A percentile compares a stretch with the other conserved stretches of the same genome.
phyloP scores from a whole-genome alignment of 1,140 invertebrate species.

The Eubasilissa regina region DNA sequence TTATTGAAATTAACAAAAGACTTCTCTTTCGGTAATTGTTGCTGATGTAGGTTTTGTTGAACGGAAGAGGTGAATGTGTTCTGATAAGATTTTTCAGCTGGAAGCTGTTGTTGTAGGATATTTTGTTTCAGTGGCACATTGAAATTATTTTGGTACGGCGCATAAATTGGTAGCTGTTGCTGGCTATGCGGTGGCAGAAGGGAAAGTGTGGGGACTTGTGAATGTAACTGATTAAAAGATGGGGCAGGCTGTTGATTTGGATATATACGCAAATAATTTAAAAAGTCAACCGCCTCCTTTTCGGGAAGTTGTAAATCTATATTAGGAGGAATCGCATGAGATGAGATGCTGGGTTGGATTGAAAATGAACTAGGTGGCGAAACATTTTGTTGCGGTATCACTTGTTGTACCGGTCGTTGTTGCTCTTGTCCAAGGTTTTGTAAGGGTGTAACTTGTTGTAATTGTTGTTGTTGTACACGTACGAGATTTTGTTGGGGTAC shows the following conservation, averaged over 20 bases:
- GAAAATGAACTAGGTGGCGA: conserved; percentile 61
- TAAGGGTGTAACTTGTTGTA: conserved; percentile 56
- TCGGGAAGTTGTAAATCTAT: conserved; percentile 67
- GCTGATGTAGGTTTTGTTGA: conserved; percentile 59
- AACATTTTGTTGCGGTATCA: conserved; percentile 59
- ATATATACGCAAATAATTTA: conserved; percentile 64
- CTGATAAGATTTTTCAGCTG: conserved; percentile 57
- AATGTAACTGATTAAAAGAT: conserved; percentile 14
- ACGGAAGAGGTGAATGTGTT: conserved; percentile 36
- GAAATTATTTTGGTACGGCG: conserved; percentile 56
- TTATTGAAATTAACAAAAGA: conserved; percentile 45
- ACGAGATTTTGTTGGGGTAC: conserved; percentile 62
- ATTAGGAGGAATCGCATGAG: conserved; percentile 63
- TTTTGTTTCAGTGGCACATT: conserved; percentile 41
- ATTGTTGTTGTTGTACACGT: conserved; percentile 62
- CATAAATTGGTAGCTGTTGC: conserved; percentile 55
- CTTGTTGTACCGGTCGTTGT: too few relatives aligned
- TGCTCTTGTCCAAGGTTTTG: too few relatives aligned
- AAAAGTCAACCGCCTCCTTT: conserved; percentile 70
- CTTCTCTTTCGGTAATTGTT: conserved; percentile 59
- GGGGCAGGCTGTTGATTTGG: conserved; percentile 61
- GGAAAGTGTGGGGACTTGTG: conserved; percentile 64
- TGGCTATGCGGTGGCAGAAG: conserved; percentile 65
- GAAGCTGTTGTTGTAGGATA: conserved; percentile 57
- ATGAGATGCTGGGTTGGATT: conserved; percentile 71